phyloP scores from a whole-genome alignment of 53 echinoderm and acorn worm species.

The Astropecten irregularis region DNA sequence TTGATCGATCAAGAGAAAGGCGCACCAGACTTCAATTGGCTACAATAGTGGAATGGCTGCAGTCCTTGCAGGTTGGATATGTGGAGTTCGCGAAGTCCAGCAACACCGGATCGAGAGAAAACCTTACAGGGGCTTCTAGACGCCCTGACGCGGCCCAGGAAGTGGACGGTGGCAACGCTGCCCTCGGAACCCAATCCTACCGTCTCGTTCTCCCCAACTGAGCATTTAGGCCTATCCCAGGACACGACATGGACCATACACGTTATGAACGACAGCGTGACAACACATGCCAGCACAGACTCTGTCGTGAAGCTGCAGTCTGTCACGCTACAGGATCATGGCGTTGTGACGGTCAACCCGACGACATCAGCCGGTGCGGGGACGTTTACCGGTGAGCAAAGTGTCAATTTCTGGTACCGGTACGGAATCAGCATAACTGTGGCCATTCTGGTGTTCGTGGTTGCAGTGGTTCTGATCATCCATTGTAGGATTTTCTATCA shows the following conservation, averaged over 20 bases:
- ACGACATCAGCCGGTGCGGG: not conserved
- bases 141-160: conserved; percentile 29
- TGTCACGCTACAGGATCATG: not conserved
- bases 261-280: not conserved
- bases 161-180: conserved; percentile 19
- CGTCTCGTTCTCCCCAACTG: too few species aligned
- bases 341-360: not conserved
- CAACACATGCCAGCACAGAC: not conserved
- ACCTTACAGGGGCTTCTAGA: conserved; percentile 27
- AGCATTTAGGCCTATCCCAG: too few species aligned
- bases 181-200: too few species aligned
- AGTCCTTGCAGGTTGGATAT: conserved; percentile 1
- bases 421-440: conserved; percentile 62
- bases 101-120: not conserved
- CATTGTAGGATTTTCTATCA: conserved; percentile 32
- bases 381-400: not conserved
- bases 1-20: too few species aligned
- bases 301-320: not conserved
- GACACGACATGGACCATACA: not conserved
- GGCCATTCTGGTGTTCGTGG: conserved; percentile 50
- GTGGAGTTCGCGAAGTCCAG: not conserved
- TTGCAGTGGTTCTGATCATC: conserved; percentile 17
- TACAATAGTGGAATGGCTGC: too few species aligned
- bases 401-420: conserved; percentile 49
- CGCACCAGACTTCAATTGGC: too few species aligned